Percentiles rank a stretch among this genome's conserved stretches.
Conservation (phyloP, 2,888 invertebrate genomes). For the Stenolophus ochropezus region DNA sequence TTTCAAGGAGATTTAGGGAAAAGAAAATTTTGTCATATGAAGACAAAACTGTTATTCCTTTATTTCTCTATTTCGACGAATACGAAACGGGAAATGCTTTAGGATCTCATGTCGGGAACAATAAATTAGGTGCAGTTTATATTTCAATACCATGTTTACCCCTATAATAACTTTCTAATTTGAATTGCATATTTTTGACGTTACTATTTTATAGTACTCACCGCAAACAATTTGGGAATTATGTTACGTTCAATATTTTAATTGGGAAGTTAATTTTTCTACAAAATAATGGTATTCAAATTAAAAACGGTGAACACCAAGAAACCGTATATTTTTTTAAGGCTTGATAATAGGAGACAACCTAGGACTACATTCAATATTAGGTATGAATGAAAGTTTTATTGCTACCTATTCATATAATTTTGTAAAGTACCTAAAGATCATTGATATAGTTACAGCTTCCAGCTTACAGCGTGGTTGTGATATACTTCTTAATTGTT, state of each 20-base stretch:
- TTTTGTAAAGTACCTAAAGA: slow-evolving; percentile 61
- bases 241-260: slow-evolving; percentile 59
- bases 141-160: not conserved
- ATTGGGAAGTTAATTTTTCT: slow-evolving; percentile 32
- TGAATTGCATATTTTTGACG: slow-evolving; percentile 6
- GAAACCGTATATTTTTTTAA: slow-evolving; percentile 55
- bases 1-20: not conserved
- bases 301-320: not conserved
- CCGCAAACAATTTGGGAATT: slow-evolving; percentile 61
- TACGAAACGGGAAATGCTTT: slow-evolving; percentile 64
- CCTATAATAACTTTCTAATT: not conserved
- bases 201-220: slow-evolving; percentile 62
- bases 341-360: slow-evolving; percentile 61
- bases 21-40: not conserved
- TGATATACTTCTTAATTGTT: not conserved
- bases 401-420: slow-evolving; percentile 59
- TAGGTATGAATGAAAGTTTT: slow-evolving; percentile 61
- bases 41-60: slow-evolving; percentile 50
- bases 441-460: not conserved
- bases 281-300: not conserved
- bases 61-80: slow-evolving; percentile 64
- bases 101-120: slow-evolving; percentile 63
- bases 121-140: not conserved
- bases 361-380: slow-evolving; percentile 60
- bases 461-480: not conserved